Evolutionary conservation across 2,113 vertebrate genomes (phyloP), one percentile per base, ranked within the genome.

Genomic region (Elachura formosa): DNA sequence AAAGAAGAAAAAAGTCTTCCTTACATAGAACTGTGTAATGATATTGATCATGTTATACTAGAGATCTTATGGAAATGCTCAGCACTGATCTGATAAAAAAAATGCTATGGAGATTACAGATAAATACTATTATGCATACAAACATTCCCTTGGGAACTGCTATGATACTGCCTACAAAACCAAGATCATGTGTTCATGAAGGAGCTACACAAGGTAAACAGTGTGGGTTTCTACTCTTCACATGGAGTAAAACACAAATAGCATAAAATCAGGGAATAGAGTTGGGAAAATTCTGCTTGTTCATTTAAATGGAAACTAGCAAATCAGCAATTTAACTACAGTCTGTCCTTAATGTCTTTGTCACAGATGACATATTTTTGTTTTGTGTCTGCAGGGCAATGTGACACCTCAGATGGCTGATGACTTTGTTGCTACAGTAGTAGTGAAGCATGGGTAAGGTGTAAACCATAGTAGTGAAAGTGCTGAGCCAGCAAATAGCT

Each of bases 71-170:
- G 81, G 75, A 94, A 96, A 80, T 79, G 23, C 11, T 96, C 41
- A 52, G 7, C 79, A 61, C 21, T 76, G 33, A 96, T 96, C 78
- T 88, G 85, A 94, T 94, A 93, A 94, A 88, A 88, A 88, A 71
- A 84, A 28, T 88, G 40, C 36, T 90, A 3, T 25, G 24, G 29
- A 45, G 36, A 86, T 88, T 92, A 49, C 31, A 94, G 90, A 95
- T 96, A 96, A 95, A 62, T 61, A 45, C 7, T 76, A 21, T 77
- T 90, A 77, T 61, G 61, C 89, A 71, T 61, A 86, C 61, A 92
- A 95, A 81, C 52, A 84, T 88, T 95, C 92, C 82, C 93, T 90
- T 94, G 85, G 72, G 90, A 95, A 93, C n/a, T 77, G 28, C 48
- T 85, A 40, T 75, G 79, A 90, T 88, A 45, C 64, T 84, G 56